These are phyloP conservation scores for Chrysoperla carnea DNA, from an alignment of 1,140 invertebrate genomes.

Conservation along the genomic window DNA sequence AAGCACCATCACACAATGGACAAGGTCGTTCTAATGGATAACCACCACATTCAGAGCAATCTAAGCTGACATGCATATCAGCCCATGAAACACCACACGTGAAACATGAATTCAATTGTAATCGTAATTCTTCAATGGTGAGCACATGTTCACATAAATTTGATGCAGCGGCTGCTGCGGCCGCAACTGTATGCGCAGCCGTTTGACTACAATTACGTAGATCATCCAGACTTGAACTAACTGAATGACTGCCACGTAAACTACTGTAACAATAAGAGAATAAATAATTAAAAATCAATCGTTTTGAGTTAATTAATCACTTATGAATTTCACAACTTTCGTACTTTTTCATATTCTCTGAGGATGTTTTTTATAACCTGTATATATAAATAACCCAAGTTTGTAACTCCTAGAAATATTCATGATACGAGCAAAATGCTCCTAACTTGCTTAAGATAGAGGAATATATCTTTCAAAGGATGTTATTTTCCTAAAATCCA, in stretches of 20 bases:
- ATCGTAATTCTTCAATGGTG: slow-evolving; percentile 53
- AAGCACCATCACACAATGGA: slow-evolving; percentile 56
- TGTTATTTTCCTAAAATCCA: too few relatives aligned
- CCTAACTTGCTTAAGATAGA: too few relatives aligned
- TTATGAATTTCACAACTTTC: too few relatives aligned
- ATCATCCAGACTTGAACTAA: background rate
- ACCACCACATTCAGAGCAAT: slow-evolving; percentile 68
- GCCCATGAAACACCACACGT: slow-evolving; percentile 70
- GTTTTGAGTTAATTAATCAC: too few relatives aligned
- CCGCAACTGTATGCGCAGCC: background rate
- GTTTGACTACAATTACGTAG: background rate
- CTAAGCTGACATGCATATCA: slow-evolving; percentile 58
- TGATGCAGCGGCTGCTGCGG: slow-evolving; percentile 3
- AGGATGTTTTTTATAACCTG: too few relatives aligned
- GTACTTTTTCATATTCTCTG: too few relatives aligned
- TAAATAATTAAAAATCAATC: too few relatives aligned
- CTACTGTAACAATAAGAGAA: background rate
- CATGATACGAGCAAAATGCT: too few relatives aligned
- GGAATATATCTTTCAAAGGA: too few relatives aligned
- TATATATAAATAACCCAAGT: too few relatives aligned
- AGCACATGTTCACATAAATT: slow-evolving; percentile 24
- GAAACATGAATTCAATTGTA: slow-evolving; percentile 54
- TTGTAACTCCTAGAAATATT: too few relatives aligned
- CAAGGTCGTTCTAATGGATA: slow-evolving; percentile 61
- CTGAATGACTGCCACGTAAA: background rate